Conservation (phyloP, 1,140 invertebrate genomes). For the Apis laboriosa region DNA sequence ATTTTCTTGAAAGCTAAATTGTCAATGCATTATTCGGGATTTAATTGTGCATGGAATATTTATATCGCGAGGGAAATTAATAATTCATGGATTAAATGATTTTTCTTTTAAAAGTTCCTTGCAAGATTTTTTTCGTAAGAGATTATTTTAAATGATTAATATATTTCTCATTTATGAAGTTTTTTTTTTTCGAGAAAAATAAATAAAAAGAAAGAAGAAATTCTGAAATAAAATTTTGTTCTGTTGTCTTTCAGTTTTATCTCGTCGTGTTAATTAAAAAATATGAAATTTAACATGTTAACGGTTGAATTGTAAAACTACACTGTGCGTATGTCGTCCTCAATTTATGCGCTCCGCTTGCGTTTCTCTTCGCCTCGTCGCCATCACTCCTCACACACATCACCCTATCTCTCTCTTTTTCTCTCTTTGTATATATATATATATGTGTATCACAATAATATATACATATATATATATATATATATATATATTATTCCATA, state of each 20-base stretch:
- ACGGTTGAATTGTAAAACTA: slow-evolving; percentile 8
- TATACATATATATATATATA: not conserved
- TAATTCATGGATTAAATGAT: slow-evolving; percentile 9
- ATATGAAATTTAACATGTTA: not conserved
- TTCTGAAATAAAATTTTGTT: not conserved
- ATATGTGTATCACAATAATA: too few relatives aligned
- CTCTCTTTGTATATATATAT: not conserved
- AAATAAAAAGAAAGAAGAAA: too few relatives aligned
- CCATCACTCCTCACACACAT: slow-evolving; percentile 35
- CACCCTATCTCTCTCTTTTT: slow-evolving; percentile 7
- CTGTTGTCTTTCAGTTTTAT: not conserved
- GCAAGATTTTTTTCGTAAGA: too few relatives aligned
- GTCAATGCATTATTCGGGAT: too few relatives aligned
- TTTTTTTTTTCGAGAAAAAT: too few relatives aligned
- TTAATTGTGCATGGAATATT: not conserved
- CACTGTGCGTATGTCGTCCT: slow-evolving; percentile 12
- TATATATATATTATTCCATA: too few relatives aligned
- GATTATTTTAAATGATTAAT: too few relatives aligned
- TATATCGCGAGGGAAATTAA: not conserved
- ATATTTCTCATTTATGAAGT: not conserved
- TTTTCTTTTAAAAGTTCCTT: too few relatives aligned
- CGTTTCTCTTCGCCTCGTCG: slow-evolving; percentile 63
- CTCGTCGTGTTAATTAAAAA: not conserved
- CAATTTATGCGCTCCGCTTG: slow-evolving; percentile 42
- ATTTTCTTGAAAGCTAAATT: too few relatives aligned